A percentile compares a stretch with the other conserved stretches of the same genome.
phyloP scores from a whole-genome alignment of 2,888 invertebrate species.

The Dendrolimus houi region DNA sequence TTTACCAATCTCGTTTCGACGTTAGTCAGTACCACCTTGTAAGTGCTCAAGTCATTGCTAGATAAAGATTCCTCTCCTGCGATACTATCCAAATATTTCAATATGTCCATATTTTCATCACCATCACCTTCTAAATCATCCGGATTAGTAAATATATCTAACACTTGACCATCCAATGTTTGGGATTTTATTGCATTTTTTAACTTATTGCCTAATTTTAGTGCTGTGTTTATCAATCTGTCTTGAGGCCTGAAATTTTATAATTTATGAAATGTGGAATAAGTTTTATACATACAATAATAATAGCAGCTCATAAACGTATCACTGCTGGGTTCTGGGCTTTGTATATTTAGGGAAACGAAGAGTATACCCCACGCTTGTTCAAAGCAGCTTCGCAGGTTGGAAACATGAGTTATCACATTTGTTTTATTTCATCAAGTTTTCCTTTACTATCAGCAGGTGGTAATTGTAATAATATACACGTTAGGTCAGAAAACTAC shows the following conservation, averaged over 20 bases:
- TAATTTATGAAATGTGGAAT: not conserved
- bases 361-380: no score
- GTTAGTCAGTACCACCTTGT: constrained; percentile 60
- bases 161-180: constrained; percentile 67
- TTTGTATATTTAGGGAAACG: no score
- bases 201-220: constrained; percentile 76
- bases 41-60: constrained; percentile 52
- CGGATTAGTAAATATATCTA: constrained; percentile 38
- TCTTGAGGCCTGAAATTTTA: constrained; percentile 44
- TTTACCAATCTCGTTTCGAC: constrained; percentile 59
- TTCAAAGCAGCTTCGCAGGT: no score
- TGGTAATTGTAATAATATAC: no score
- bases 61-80: constrained; percentile 53
- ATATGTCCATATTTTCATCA: constrained; percentile 49
- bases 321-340: no score
- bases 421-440: no score
- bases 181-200: constrained; percentile 77
- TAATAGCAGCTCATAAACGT: no score
- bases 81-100: constrained; percentile 56
- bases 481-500: no score
- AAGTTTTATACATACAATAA: no score
- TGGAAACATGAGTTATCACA: no score
- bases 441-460: no score
- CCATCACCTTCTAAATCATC: constrained; percentile 37
- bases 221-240: constrained; percentile 32